Percentiles rank a stretch among this genome's conserved stretches.
phyloP scores from a whole-genome alignment of 2,797 vertebrate genomes.

The Gymnothorax reevesii region DNA sequence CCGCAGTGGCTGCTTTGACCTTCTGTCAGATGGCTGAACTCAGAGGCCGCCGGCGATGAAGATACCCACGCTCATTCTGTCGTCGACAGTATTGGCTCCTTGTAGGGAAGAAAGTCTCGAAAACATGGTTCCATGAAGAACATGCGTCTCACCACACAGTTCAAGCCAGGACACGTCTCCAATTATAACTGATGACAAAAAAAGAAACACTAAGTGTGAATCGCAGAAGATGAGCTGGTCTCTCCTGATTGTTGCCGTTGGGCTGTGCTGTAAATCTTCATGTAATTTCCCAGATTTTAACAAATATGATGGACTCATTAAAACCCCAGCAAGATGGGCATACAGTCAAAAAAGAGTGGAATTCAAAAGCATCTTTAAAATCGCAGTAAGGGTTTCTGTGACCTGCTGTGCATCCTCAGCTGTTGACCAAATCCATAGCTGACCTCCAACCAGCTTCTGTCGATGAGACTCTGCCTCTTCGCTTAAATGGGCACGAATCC shows the following conservation, averaged over 20 bases:
- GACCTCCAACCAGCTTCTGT: background rate
- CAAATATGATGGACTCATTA: background rate
- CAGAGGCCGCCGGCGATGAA: background rate
- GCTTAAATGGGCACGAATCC: background rate
- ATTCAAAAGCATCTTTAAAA: background rate
- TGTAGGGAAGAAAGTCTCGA: background rate
- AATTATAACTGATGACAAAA: background rate
- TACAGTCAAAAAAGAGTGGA: background rate
- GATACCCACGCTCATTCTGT: background rate
- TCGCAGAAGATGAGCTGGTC: background rate
- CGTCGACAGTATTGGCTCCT: background rate
- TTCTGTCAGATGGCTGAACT: background rate
- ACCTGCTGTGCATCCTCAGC: background rate
- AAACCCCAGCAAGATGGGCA: background rate
- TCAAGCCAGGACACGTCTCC: background rate
- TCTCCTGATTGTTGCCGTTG: background rate
- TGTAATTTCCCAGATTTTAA: background rate
- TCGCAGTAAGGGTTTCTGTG: background rate
- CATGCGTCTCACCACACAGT: background rate
- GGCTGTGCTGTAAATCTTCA: background rate
- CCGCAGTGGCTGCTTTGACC: constrained; percentile 6
- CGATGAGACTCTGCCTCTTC: background rate
- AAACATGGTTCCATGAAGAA: background rate
- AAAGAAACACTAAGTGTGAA: background rate
- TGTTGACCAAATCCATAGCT: background rate